Conservation (phyloP, 2,113 vertebrate species). For the Stictonetta naevosa region DNA sequence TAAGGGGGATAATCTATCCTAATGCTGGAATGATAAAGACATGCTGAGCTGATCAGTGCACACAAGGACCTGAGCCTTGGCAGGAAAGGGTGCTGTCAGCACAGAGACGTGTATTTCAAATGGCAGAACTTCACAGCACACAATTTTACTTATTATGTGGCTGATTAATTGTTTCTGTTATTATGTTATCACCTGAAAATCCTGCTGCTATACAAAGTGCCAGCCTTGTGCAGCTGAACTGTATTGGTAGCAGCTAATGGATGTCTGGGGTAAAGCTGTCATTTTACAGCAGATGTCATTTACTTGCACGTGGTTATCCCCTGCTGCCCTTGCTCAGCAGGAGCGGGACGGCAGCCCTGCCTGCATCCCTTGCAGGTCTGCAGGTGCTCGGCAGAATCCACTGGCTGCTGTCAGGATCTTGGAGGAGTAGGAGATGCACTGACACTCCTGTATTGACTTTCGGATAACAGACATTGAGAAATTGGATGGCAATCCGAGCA, state of each 20-base stretch:
- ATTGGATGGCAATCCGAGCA: neutral
- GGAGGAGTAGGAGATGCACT: constrained; percentile 1
- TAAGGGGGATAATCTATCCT: neutral
- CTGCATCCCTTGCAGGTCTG: neutral
- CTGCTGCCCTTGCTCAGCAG: constrained; percentile 2
- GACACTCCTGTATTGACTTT: neutral
- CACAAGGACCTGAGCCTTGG: neutral
- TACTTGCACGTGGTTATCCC: constrained; percentile 5
- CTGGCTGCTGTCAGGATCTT: neutral
- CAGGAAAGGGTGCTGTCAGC: neutral
- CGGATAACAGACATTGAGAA: neutral
- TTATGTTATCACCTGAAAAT: constrained; percentile 26
- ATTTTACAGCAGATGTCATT: constrained; percentile 51
- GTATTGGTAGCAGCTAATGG: neutral
- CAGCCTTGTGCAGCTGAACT: constrained; percentile 13
- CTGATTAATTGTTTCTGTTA: constrained; percentile 63
- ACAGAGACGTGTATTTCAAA: neutral
- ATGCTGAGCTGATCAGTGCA: neutral
- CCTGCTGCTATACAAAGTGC: constrained; percentile 19
- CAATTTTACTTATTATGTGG: constrained; percentile 49
- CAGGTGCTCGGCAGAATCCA: neutral
- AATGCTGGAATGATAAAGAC: neutral
- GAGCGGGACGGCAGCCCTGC: neutral
- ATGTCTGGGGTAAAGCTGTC: constrained; percentile 35
- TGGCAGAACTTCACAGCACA: neutral